phyloP scores from a whole-genome alignment of 2,113 vertebrate species.

The Nipponia nippon region DNA sequence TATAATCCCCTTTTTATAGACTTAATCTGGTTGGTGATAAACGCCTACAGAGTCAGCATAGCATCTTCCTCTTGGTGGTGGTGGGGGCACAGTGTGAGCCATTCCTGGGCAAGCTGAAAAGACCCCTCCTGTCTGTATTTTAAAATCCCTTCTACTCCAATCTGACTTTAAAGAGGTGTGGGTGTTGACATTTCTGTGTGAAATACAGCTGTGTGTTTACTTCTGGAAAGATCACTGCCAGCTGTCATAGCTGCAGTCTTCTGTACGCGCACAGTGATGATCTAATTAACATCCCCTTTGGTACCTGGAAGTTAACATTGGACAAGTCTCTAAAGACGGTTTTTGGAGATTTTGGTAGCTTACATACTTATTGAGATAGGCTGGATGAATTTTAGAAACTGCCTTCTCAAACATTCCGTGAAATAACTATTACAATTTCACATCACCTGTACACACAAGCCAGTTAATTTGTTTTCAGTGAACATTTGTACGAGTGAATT shows the following conservation, averaged over 20 bases:
- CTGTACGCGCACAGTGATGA: not conserved
- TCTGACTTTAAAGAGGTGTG: not conserved
- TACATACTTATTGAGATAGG: not conserved
- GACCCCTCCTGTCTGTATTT: not conserved
- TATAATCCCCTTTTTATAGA: conserved; percentile 42
- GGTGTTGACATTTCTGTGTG: not conserved
- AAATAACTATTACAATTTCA: conserved; percentile 1
- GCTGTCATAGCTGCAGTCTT: conserved; percentile 2
- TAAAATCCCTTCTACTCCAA: not conserved
- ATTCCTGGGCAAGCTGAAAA: not conserved
- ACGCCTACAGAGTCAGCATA: rapidly evolving
- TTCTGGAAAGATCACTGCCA: conserved; percentile 57
- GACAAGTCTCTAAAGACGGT: not conserved
- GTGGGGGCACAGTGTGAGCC: not conserved
- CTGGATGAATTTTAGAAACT: not conserved
- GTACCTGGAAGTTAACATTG: not conserved
- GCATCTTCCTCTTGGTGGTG: not conserved
- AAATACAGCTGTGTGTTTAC: conserved; percentile 43
- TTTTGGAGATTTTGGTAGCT: not conserved
- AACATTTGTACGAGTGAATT: conserved; percentile 56
- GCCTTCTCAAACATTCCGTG: not conserved
- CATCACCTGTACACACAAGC: conserved; percentile 23
- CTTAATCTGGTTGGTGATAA: conserved; percentile 27
- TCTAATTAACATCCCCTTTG: not conserved
- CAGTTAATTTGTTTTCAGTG: conserved; percentile 49